Conservation (phyloP, 2,888 invertebrate species). For the Agapetus fuscipes region DNA sequence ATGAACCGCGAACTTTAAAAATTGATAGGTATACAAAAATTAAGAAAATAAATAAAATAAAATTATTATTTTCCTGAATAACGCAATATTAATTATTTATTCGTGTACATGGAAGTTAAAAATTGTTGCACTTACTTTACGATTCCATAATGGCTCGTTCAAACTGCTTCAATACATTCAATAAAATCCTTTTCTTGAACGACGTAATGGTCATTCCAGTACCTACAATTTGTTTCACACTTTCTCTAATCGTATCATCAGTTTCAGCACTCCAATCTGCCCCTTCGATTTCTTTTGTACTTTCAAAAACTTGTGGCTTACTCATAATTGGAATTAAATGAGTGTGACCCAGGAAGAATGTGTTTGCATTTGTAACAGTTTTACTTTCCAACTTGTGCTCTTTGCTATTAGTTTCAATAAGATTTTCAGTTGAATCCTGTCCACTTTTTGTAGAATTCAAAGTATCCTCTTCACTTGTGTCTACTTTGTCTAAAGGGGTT, state of each 20-base stretch:
- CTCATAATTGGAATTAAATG: slow-evolving; percentile 15
- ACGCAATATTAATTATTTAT: too few species aligned
- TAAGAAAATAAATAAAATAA: too few species aligned
- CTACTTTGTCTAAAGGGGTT: not conserved
- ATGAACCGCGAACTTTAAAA: too few species aligned
- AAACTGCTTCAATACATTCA: slow-evolving; percentile 13
- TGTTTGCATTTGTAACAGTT: not conserved
- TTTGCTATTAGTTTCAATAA: not conserved
- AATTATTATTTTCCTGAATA: too few species aligned
- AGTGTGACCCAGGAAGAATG: slow-evolving; percentile 15
- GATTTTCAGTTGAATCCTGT: not conserved
- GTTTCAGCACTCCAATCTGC: slow-evolving; percentile 10
- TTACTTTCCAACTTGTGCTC: not conserved
- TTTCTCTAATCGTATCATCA: slow-evolving; percentile 11
- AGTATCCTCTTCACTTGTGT: not conserved
- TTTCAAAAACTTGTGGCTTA: slow-evolving; percentile 13
- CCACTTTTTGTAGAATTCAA: not conserved
- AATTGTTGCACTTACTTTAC: too few species aligned
- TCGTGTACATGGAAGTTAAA: too few species aligned
- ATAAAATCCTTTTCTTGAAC: slow-evolving; percentile 13
- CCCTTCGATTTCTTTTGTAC: slow-evolving; percentile 10
- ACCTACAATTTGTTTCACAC: slow-evolving; percentile 14
- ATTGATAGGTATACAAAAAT: too few species aligned
- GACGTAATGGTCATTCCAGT: slow-evolving; percentile 6
- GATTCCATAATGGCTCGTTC: slow-evolving; percentile 1